These are phyloP conservation scores for Bubo scandiacus DNA, from an alignment of 2,113 vertebrate species.

Conservation along the genomic window DNA sequence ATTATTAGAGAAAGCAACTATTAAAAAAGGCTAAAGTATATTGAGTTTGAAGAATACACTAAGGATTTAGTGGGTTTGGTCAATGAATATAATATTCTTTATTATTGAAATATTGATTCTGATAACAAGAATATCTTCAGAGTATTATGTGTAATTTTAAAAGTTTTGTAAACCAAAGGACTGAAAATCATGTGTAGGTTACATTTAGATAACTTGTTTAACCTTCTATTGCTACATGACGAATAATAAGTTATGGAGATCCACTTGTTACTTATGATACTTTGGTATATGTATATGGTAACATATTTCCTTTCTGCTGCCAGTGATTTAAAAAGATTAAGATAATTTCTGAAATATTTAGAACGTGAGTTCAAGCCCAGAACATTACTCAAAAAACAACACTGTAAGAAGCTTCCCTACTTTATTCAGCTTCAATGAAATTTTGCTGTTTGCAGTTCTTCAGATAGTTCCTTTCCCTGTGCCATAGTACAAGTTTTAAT, in stretches of 20 bases:
- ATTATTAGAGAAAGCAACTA: background rate
- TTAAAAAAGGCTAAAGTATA: background rate
- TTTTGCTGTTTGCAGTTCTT: constrained; percentile 43
- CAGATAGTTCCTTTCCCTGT: constrained; percentile 23
- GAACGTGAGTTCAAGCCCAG: background rate
- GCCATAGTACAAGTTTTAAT: constrained; percentile 49
- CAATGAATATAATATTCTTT: background rate
- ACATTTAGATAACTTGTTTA: background rate
- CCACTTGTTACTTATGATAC: background rate
- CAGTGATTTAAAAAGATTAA: background rate
- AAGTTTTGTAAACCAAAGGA: background rate
- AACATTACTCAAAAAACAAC: background rate
- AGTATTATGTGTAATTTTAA: background rate
- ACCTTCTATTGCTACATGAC: background rate
- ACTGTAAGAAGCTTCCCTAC: background rate
- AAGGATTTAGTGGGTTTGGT: background rate
- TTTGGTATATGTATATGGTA: background rate
- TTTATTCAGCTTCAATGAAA: constrained; percentile 41
- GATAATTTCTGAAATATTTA: background rate
- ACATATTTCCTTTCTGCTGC: background rate
- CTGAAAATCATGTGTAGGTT: background rate
- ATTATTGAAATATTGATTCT: background rate
- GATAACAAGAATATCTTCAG: background rate
- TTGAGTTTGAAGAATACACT: background rate
- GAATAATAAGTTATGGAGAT: background rate